Conservation (phyloP, 2,888 invertebrate genomes). For the Dasysyrphus tricinctus region DNA sequence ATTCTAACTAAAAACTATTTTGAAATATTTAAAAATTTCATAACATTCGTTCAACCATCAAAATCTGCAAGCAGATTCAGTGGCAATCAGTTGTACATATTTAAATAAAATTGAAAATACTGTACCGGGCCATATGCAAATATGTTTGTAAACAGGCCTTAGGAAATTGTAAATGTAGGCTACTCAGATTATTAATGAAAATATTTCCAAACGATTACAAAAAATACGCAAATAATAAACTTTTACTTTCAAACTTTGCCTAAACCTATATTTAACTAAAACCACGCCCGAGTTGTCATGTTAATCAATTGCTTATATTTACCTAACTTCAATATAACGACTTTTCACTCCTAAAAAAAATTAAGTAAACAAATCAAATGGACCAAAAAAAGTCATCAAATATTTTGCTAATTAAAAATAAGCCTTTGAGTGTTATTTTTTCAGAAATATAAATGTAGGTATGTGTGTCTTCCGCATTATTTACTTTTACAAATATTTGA, state of each 20-base stretch:
- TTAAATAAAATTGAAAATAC: too few species aligned
- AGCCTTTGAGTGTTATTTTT: background rate
- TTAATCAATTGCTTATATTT: background rate
- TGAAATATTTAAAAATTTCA: too few species aligned
- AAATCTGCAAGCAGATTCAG: too few species aligned
- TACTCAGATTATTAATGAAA: too few species aligned
- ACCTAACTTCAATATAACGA: background rate
- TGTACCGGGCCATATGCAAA: too few species aligned
- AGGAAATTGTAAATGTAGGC: too few species aligned
- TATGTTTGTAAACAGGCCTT: too few species aligned
- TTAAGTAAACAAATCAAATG: slow-evolving; percentile 2
- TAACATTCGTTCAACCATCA: too few species aligned
- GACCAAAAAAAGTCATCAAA: slow-evolving; percentile 17
- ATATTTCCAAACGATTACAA: too few species aligned
- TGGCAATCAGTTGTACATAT: too few species aligned
- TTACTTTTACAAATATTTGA: slow-evolving; percentile 21
- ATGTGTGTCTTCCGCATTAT: background rate
- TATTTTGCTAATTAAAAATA: slow-evolving; percentile 15
- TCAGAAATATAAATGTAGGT: background rate
- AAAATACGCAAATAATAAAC: background rate
- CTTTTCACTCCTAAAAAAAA: background rate
- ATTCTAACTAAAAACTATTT: too few species aligned
- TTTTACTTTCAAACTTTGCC: background rate
- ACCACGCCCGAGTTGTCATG: background rate
- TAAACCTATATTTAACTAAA: background rate